Conservation (phyloP, 1,140 invertebrate genomes). For the Eueides isabella region DNA sequence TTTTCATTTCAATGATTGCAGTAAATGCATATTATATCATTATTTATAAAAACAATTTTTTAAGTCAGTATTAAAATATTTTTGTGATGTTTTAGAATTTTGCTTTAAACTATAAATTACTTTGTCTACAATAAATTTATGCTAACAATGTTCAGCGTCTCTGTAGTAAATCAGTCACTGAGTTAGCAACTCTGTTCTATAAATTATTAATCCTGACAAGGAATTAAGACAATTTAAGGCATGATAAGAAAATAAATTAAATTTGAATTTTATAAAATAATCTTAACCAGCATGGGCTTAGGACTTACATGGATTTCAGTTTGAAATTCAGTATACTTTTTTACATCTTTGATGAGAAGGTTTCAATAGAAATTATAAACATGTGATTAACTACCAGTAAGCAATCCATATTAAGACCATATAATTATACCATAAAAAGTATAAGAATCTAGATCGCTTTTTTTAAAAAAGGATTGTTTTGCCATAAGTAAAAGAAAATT, state of each 20-base stretch:
- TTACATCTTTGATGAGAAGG: too few relatives aligned
- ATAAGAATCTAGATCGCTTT: too few relatives aligned
- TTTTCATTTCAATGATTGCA: background rate
- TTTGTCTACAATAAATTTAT: background rate
- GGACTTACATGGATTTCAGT: too few relatives aligned
- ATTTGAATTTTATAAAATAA: background rate
- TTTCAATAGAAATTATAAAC: too few relatives aligned
- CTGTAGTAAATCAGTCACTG: background rate
- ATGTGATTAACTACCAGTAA: too few relatives aligned
- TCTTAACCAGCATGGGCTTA: background rate
- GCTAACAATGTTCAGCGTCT: constrained; percentile 4
- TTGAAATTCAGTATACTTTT: background rate
- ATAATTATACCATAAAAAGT: too few relatives aligned
- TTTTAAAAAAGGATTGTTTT: too few relatives aligned
- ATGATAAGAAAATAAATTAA: background rate
- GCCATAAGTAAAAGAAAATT: too few relatives aligned
- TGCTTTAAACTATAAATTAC: background rate
- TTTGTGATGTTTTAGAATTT: background rate
- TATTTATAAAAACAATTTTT: too few relatives aligned
- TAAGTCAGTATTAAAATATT: too few relatives aligned
- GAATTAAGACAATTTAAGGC: background rate
- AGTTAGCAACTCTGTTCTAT: background rate
- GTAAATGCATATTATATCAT: too few relatives aligned
- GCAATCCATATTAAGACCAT: too few relatives aligned
- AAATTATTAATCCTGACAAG: background rate